phyloP scores from a whole-genome alignment of 2,797 vertebrate genomes.

The Melanotaenia maccullochi region DNA sequence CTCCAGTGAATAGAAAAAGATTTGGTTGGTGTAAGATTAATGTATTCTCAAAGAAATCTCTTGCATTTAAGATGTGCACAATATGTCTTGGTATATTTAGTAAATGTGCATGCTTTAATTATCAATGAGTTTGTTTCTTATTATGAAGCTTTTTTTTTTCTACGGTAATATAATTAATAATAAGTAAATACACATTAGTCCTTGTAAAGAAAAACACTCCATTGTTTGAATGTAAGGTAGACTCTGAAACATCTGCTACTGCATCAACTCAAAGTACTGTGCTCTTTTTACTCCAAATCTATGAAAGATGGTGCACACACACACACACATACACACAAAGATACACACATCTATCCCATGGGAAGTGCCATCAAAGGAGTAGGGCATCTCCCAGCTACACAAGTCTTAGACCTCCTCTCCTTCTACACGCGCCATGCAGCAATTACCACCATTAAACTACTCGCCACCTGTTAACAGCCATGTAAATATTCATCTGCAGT shows the following conservation, averaged over 20 bases:
- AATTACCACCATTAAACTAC: conserved; percentile 78
- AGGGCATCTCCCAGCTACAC: conserved; percentile 47
- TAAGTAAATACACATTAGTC: neutral
- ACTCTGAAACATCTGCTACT: neutral
- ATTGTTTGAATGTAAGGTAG: neutral
- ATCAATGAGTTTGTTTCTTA: neutral
- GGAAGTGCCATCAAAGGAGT: conserved; percentile 53
- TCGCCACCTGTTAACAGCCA: conserved; percentile 82
- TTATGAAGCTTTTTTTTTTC: neutral
- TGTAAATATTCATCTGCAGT: conserved; percentile 80
- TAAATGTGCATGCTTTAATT: neutral
- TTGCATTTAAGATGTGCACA: conserved; percentile 9
- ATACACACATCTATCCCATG: conserved; percentile 29
- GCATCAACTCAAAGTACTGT: neutral
- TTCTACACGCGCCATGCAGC: conserved; percentile 66
- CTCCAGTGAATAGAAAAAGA: conserved; percentile 21
- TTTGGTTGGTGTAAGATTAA: conserved; percentile 36
- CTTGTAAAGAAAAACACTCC: neutral
- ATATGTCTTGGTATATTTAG: conserved; percentile 7
- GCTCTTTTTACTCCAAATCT: conserved; percentile 8
- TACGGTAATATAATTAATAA: neutral
- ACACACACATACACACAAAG: conserved; percentile 16
- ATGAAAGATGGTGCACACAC: conserved; percentile 23
- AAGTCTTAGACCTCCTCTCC: conserved; percentile 52
- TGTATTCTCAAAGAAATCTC: conserved; percentile 22